Evolutionary conservation across 1,140 invertebrate genomes (phyloP), one percentile per base, ranked within the genome.

Genomic region (Trichogramma pretiosum): DNA sequence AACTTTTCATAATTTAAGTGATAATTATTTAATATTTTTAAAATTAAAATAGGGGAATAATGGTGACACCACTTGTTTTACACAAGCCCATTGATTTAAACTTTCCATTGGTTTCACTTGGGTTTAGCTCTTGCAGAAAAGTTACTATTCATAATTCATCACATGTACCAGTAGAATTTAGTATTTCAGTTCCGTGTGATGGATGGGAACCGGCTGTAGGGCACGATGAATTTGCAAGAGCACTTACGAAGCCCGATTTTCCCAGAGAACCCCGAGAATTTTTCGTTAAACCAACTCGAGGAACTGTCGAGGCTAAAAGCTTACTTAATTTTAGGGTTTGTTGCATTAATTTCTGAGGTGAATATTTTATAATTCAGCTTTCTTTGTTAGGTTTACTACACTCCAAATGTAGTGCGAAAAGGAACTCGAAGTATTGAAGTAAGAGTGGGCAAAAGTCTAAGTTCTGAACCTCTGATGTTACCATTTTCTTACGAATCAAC

Each of bases 211-310:
- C 52, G 11, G 49, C 57, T 3, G 16, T 71, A 10, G 54, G 54
- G 19, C 55, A 54, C 34, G 54, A 59, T 34, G 56, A 66, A 9
- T 72, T 62, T 35, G 46, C 53, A 5, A 44, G 16, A 18, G 36
- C 55, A 11, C 38, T 48, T 5, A 55, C 24, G 5, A 67, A 65
- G 38, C 52, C 54, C 3, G 37, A 32, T 35, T 56, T 66, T n/a
- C 54, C 62, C 0, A 32, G 28, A 5, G 50, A 53, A 24, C 64
- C 67, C 5, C 55, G 55, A 32, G 69, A 72, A 53, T 68, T 69
- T 56, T 35, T 16, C 1, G 21, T 66, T 5, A 32, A 10, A 23
- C 66, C 66, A 1, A 28, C 42, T 0, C 36, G 62, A 37, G 63
- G 61, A 21, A 42, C 59, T 5, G 50, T 72, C 5, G 32, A 47